Base-by-base conservation (phyloP, 2,113 vertebrate genomes). In the Pomatostomus ruficeps region DNA sequence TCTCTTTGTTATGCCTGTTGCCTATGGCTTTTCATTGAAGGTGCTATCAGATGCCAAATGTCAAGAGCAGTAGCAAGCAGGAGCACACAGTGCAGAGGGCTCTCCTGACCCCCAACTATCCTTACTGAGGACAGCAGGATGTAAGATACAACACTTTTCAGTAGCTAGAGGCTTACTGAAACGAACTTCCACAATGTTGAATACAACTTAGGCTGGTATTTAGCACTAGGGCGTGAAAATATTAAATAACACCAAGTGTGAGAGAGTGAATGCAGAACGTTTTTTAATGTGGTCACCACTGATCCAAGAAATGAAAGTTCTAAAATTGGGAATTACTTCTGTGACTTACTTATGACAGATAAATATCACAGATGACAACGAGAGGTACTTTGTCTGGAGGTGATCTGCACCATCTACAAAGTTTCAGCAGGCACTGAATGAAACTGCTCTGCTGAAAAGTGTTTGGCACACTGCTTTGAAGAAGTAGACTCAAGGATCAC, bases 401-500 rank as follows among this genome's bases (percentile, higher is more conserved):
- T 94, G 86, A 96, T 96, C 89, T 95, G 94, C 54, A 88, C 70
- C 82, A 84, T 80, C 80, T 94, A 88, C 88, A 90, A 95, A 96
- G 93, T 38, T 28, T 77, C 88, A 96, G 92, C 70, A 95, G 55
- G 92, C 88, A 96, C 25, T 63, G 81, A 90, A 74, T 43, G 74
- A 91, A 85, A 88, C 91, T 11, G 14, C 71, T 92, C 75, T 68
- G 91, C 86, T 92, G 81, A 95, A 95, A 95, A 94, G 87, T 83
- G 54, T 92, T 95, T 96, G 94, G 96, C 94, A 88, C 73, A 92
- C 61, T 79, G 95, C 95, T 97, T 94, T 92, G 96, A 88, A 95
- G 85, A 94, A 94, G 91, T 45, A 93, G 83, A 96, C 91, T 73
- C 85, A 84, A 94, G 94, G 89, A 95, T 96, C 97, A 94, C 95